These are phyloP conservation scores for Silurus lanzhouensis DNA, from an alignment of 2,797 vertebrate genomes.

Conservation along the genomic window DNA sequence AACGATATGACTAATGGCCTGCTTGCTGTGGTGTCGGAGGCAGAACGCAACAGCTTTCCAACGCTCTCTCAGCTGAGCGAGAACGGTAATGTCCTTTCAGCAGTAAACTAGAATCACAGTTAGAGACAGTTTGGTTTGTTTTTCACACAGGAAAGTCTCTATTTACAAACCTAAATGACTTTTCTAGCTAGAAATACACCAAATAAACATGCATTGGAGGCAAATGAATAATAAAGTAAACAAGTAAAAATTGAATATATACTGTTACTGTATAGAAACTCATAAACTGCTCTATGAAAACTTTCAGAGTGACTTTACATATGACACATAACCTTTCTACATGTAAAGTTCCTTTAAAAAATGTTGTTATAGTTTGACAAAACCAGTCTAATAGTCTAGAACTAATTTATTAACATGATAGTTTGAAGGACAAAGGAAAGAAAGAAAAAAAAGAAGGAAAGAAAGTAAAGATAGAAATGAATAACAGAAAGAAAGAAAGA, in stretches of 20 bases:
- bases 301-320: neutral
- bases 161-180: neutral
- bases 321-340: neutral
- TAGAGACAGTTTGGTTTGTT: neutral
- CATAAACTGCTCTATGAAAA: neutral
- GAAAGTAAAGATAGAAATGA: no score
- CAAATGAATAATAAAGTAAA: neutral
- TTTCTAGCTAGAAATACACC: neutral
- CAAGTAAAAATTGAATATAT: neutral
- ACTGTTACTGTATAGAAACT: no score
- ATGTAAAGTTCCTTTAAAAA: no score
- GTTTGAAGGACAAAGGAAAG: no score
- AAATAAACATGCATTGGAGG: neutral
- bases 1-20: slow-evolving; percentile 70
- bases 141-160: neutral
- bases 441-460: no score
- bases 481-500: no score
- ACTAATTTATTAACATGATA: no score
- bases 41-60: slow-evolving; percentile 58
- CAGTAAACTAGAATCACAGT: neutral
- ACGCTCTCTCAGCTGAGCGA: slow-evolving; percentile 68
- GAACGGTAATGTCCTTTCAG: slow-evolving; percentile 63
- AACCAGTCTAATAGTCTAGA: no score
- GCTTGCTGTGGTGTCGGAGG: slow-evolving; percentile 52
- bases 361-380: no score